A percentile compares a stretch with the other conserved stretches of the same genome.
These are phyloP conservation scores for Helicoverpa zea DNA, from an alignment of 1,140 invertebrate species.

Conservation along the genomic window DNA sequence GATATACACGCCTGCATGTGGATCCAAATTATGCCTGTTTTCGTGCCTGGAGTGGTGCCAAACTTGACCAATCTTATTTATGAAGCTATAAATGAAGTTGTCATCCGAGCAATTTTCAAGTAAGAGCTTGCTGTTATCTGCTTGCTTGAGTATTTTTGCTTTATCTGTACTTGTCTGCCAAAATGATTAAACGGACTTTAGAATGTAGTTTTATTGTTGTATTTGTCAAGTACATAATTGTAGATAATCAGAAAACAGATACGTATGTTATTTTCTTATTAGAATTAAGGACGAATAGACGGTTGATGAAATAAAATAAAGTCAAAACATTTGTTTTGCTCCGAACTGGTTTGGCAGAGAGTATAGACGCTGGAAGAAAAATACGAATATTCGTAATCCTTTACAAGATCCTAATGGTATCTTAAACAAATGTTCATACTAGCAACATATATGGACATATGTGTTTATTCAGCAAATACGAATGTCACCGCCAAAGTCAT, in stretches of 20 bases:
- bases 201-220: neutral
- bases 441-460: no score
- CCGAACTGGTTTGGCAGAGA: no score
- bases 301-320: no score
- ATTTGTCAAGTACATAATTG: no score
- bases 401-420: no score
- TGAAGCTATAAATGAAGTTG: conserved; percentile 47
- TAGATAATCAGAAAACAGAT: no score
- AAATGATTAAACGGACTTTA: neutral
- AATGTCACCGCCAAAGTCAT: conserved; percentile 10
- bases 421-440: no score
- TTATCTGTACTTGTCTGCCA: neutral
- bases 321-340: no score
- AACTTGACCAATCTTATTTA: conserved; percentile 46
- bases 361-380: no score
- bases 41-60: conserved; percentile 36
- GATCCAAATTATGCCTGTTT: conserved; percentile 5
- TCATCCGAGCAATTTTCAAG: conserved; percentile 44
- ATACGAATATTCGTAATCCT: no score
- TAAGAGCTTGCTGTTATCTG: conserved; percentile 11
- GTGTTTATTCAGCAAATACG: neutral
- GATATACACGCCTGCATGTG: conserved; percentile 1
- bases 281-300: no score
- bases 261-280: no score
- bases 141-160: conserved; percentile 2